Percentiles rank a stretch among this genome's conserved stretches.
These are phyloP conservation scores for Oenanthe melanoleuca DNA, from an alignment of 2,113 vertebrate species.

Conservation along the genomic window DNA sequence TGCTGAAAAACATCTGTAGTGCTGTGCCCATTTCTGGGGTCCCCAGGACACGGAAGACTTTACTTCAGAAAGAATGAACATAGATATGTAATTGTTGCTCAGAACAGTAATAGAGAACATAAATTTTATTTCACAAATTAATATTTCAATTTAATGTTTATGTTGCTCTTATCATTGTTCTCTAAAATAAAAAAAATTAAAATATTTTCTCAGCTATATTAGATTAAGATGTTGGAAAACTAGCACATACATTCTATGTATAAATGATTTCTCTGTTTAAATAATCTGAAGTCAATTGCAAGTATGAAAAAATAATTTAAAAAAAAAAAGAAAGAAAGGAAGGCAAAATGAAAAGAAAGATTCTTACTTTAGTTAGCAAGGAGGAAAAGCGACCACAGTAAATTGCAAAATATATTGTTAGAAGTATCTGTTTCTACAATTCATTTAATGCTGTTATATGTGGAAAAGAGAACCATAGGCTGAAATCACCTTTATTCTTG, in stretches of 20 bases:
- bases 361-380: background rate
- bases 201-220: background rate
- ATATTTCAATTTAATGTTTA: background rate
- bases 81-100: background rate
- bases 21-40: background rate
- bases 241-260: background rate
- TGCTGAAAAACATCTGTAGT: background rate
- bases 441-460: background rate
- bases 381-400: background rate
- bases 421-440: background rate
- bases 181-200: background rate
- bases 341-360: background rate
- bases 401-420: background rate
- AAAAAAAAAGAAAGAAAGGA: background rate
- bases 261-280: background rate
- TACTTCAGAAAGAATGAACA: background rate
- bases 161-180: background rate
- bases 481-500: constrained; percentile 47
- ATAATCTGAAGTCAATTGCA: background rate
- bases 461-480: background rate
- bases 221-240: background rate
- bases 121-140: background rate
- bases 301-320: background rate
- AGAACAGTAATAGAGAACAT: background rate
- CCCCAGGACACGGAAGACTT: background rate